Evolutionary conservation across 2,888 invertebrate genomes (phyloP).

Genomic region (Miltochrista miniata): DNA sequence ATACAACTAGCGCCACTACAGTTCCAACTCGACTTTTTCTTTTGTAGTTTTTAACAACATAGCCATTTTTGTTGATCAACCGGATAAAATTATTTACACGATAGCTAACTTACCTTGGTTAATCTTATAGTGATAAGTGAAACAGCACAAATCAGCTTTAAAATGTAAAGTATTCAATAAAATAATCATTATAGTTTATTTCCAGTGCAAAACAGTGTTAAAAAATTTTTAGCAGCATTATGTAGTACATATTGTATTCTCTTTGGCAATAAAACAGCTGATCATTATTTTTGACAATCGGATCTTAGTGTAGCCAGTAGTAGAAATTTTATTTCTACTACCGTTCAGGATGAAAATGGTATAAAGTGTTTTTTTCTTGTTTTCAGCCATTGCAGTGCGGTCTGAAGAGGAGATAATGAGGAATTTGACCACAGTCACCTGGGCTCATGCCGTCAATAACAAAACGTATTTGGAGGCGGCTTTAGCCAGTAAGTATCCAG

Average conservation of each 20-base stretch:
- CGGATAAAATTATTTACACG: too few species aligned
- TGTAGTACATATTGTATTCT: too few species aligned
- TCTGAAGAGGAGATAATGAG: slow-evolving; percentile 73
- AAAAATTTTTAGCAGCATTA: neutral
- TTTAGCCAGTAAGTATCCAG: slow-evolving; percentile 77
- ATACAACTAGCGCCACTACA: too few species aligned
- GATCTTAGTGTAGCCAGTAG: slow-evolving; percentile 3
- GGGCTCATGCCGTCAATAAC: slow-evolving; percentile 95
- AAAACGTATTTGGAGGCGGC: slow-evolving; percentile 84
- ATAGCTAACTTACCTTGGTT: too few species aligned
- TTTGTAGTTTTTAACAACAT: too few species aligned
- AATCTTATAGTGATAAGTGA: too few species aligned
- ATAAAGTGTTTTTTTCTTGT: slow-evolving; percentile 2
- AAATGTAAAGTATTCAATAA: too few species aligned
- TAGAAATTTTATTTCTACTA: neutral
- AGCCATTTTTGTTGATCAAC: too few species aligned
- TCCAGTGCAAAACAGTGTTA: neutral
- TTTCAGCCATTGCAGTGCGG: slow-evolving; percentile 58
- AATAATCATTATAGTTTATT: neutral
- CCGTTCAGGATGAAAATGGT: slow-evolving; percentile 4
- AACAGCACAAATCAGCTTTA: too few species aligned
- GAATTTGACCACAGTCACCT: slow-evolving; percentile 89
- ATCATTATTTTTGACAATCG: neutral
- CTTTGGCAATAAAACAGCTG: neutral
- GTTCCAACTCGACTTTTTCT: too few species aligned